Evolutionary conservation across 2,797 vertebrate species (phyloP), one percentile per base, ranked within the genome.

Genomic region (Vireo griseus): DNA sequence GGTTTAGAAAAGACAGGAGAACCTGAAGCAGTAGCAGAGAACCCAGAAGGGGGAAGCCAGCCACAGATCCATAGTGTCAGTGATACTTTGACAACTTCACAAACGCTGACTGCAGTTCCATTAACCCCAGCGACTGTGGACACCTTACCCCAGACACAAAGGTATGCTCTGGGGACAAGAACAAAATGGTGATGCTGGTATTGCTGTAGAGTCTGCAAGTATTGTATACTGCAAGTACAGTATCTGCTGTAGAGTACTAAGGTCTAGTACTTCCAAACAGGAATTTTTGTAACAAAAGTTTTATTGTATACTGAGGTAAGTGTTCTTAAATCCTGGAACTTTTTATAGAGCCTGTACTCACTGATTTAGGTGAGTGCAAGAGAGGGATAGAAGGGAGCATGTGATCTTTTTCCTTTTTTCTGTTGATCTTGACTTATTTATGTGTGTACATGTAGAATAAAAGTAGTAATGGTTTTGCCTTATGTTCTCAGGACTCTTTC

Each of bases 61-160:
- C 51, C 48, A 1, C 86, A 77, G 69, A 22, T n/a, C 11, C 92
- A 96, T 72, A 98, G 97, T n/a, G 95, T 98, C 78, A 98, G 84
- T 80, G 98, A 98, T 59, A 96, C 97, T 93, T 92, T 98, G 86
- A 98, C 97, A 13, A 89, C 98, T 45, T 98, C 99, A 45, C 98
- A 98, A 84, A 98, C 98, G 2, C 94, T 98, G 93, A 97, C 99
- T 52, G 97, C 98, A 2, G 97, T 97, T 45, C 98, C 98, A 2
- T 96, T 98, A 39, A 98, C 97, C 42, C 98, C 99, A 5, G 98
- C 97, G 26, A 94, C 97, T 63, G 96, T 93, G 21, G 94, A 96
- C 13, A 95, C 96, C n/a, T 95, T 89, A 7, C 92, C 97, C 16
- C 94, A 88, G 35, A 71, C 97, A 75, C 87, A 95, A 75, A 98